Base-by-base conservation (phyloP, 2,113 vertebrate species). In the Kobus ellipsiprymnus region DNA sequence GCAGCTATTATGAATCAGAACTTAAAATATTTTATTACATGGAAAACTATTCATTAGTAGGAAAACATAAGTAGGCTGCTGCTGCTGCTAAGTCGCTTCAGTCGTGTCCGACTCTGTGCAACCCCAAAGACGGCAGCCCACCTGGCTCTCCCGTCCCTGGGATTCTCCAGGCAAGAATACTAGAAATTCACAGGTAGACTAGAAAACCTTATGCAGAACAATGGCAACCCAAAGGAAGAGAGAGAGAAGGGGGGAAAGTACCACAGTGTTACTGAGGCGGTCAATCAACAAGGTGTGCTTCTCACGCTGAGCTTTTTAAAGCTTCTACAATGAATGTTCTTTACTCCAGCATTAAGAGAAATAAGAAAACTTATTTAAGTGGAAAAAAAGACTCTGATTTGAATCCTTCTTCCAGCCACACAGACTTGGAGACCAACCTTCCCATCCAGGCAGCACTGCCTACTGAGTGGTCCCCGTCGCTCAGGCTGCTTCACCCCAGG, bases 181-280 rank as follows among this genome's bases (percentile, higher is more conserved):
- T 78, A 78, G 67, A 23, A 71, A 71, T 40, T 71, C n/a, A 40
- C 67, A 71, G 23, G 67, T 12, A 23, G 19, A 23, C 40, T 78
- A 78, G 36, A 64, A 52, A 93, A 44, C 15, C 44, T 27, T 4
- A 13, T 6, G 12, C 21, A 40, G 1, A 40, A 15, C 17, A 77
- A 57, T 44, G 30, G 36, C 8, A 25, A 48, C 36, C 14, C 40
- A 5, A 29, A 40, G 30, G 4, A 25, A 71, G 19, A 19, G 30
- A 87, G 52, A 19, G 1, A 2, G 19, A 7, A 44, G 19, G 15
- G 55, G 16, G 7, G 15, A 71, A 30, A 48, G 40, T 4, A 30
- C 4, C 16, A 21, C 33, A 3, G 0, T 0, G 5, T 1, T 7
- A 3, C 36, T 14, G 36, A 23, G 30, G 21, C 3, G 3, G 19